Evolutionary conservation across 2,888 invertebrate species (phyloP).

Genomic region (Choristoneura rosaceana): DNA sequence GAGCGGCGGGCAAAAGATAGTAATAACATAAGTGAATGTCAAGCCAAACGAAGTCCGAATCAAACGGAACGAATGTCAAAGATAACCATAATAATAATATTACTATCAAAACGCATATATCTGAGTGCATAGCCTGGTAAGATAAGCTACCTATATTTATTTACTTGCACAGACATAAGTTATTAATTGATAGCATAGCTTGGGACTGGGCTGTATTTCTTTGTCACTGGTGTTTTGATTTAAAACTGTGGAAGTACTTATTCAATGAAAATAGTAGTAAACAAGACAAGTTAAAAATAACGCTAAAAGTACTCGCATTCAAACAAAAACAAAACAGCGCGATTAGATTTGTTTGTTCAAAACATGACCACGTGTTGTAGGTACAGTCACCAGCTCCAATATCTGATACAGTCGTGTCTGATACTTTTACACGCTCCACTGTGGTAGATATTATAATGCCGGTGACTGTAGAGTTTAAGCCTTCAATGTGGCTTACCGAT

Average conservation of each 20-base stretch:
- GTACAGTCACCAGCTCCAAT: no score
- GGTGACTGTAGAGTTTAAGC: no score
- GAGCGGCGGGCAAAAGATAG: no score
- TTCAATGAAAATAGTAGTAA: background rate
- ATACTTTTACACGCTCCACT: no score
- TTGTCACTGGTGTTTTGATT: background rate
- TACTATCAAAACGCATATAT: constrained; percentile 19
- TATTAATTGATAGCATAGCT: background rate
- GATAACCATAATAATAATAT: background rate
- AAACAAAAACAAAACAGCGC: background rate
- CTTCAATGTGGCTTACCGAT: no score
- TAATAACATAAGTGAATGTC: background rate
- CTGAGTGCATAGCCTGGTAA: constrained; percentile 14
- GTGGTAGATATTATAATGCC: no score
- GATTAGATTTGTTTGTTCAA: no score
- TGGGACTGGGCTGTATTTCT: background rate
- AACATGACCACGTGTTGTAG: no score
- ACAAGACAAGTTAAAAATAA: background rate
- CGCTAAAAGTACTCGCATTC: background rate
- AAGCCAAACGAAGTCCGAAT: constrained; percentile 12
- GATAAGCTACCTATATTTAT: constrained; percentile 32
- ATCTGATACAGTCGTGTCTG: no score
- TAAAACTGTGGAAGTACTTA: background rate
- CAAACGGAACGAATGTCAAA: constrained; percentile 5
- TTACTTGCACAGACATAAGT: constrained; percentile 8